Evolutionary conservation across 2,797 vertebrate genomes (phyloP).

Genomic region (Telmatherina bonti): DNA sequence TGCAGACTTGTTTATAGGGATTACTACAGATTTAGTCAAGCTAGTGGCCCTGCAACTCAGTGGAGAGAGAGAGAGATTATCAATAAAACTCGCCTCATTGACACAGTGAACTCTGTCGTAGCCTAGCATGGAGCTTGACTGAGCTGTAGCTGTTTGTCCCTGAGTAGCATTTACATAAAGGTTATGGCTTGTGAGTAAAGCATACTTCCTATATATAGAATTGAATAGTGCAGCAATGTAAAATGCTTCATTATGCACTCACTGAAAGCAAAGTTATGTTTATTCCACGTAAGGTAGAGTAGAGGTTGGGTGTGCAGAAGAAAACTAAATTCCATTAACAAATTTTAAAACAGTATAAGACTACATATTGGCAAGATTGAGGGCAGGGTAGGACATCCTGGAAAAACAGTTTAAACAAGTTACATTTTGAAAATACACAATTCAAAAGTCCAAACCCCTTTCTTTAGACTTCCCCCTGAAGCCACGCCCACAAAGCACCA

Average conservation of each 20-base stretch:
- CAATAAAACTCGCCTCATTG: constrained; percentile 37
- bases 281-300: neutral
- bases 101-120: constrained; percentile 33
- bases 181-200: neutral
- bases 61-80: constrained; percentile 50
- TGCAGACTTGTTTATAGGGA: constrained; percentile 55
- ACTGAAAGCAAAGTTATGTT: neutral
- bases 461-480: too few relatives aligned
- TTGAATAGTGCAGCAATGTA: constrained; percentile 2
- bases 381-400: too few relatives aligned
- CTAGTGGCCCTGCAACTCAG: constrained; percentile 29
- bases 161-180: constrained; percentile 5
- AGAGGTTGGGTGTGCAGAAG: neutral
- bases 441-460: too few relatives aligned
- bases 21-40: constrained; percentile 66
- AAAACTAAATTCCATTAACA: too few relatives aligned
- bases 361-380: neutral
- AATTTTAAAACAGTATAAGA: too few relatives aligned
- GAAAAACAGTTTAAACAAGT: too few relatives aligned
- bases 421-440: too few relatives aligned
- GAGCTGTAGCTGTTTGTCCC: constrained; percentile 8
- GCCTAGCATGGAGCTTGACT: constrained; percentile 14
- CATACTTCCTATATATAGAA: neutral
- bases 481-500: too few relatives aligned
- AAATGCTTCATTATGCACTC: neutral